Conservation (phyloP, 2,888 invertebrate species). For the Calephelis perditalis region DNA sequence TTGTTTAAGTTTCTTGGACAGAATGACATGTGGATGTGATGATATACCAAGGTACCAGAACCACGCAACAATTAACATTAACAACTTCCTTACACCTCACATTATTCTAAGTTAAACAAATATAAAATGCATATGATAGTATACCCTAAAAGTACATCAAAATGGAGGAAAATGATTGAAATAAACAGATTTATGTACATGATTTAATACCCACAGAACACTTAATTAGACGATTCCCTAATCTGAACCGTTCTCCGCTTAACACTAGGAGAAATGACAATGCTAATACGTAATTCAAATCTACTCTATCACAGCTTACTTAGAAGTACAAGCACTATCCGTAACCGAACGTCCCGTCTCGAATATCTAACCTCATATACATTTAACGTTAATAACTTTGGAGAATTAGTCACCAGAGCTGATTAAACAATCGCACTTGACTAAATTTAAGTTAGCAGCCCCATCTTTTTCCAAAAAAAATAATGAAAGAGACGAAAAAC, state of each 20-base stretch:
- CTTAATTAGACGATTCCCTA: constrained; percentile 54
- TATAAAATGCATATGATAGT: constrained; percentile 69
- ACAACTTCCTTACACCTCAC: constrained; percentile 56
- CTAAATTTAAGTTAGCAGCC: neutral
- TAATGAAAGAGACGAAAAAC: no score
- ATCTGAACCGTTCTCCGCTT: constrained; percentile 54
- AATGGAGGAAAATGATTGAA: constrained; percentile 58
- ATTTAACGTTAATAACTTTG: constrained; percentile 5
- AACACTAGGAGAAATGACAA: constrained; percentile 51
- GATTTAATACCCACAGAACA: constrained; percentile 58
- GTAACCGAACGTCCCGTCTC: constrained; percentile 14
- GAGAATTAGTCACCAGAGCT: constrained; percentile 26
- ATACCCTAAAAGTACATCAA: constrained; percentile 71
- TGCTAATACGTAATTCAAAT: constrained; percentile 54
- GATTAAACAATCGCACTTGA: neutral
- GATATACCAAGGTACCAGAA: constrained; percentile 44
- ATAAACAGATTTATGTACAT: constrained; percentile 65
- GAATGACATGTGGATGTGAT: constrained; percentile 27
- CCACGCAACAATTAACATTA: constrained; percentile 57
- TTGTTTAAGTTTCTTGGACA: constrained; percentile 19
- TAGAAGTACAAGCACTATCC: constrained; percentile 45
- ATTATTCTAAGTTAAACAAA: constrained; percentile 49
- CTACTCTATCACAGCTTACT: constrained; percentile 74
- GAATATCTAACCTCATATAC: constrained; percentile 8
- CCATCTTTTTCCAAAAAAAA: no score